phyloP scores from a whole-genome alignment of 1,140 invertebrate genomes.

The Macrobrachium nipponense region DNA sequence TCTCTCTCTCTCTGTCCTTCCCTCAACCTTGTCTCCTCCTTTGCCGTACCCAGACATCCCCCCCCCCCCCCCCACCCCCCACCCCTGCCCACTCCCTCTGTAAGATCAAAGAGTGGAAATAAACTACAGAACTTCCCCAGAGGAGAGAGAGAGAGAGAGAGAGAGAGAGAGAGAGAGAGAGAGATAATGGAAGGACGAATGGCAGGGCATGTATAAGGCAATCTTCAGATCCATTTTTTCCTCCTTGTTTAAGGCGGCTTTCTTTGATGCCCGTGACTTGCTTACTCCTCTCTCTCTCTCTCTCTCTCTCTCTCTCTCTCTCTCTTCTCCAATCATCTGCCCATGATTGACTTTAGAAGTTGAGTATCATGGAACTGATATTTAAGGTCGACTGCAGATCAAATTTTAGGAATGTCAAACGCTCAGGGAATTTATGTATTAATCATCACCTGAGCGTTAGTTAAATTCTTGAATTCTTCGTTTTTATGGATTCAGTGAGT shows the following conservation, averaged over 20 bases:
- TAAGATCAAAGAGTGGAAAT: not conserved
- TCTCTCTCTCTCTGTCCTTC: too few species aligned
- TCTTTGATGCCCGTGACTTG: not conserved
- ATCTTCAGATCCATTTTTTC: not conserved
- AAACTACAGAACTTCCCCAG: not conserved
- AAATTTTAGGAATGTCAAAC: too few species aligned
- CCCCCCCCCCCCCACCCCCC: too few species aligned
- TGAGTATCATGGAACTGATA: too few species aligned
- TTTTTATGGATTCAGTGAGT: too few species aligned
- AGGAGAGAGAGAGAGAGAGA: not conserved
- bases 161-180: conserved; percentile 8
- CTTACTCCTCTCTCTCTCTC: conserved; percentile 7
- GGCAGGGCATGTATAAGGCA: not conserved
- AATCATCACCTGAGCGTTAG: too few species aligned
- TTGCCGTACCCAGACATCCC: too few species aligned
- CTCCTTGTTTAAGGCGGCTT: not conserved
- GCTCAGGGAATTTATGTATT: too few species aligned
- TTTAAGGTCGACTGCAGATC: too few species aligned
- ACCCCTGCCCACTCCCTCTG: too few species aligned
- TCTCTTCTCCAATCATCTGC: not conserved
- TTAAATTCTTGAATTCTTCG: too few species aligned
- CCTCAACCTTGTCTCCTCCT: not conserved
- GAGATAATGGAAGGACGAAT: not conserved
- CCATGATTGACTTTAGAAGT: not conserved
- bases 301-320: conserved; percentile 39